Conservation (phyloP, 2,797 vertebrate species). For the Lerista edwardsae region DNA sequence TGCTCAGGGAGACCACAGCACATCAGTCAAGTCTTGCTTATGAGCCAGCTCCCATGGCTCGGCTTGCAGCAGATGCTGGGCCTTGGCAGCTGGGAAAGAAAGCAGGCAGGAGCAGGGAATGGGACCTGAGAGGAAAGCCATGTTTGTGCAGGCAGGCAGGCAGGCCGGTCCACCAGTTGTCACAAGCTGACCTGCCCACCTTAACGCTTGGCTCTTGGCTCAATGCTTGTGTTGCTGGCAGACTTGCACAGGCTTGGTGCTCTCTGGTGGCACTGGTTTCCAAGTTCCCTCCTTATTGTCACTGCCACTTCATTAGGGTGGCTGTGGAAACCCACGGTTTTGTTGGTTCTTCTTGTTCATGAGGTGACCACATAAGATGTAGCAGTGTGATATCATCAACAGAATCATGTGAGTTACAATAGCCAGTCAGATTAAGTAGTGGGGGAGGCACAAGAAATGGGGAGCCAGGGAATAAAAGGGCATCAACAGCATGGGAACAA, state of each 20-base stretch:
- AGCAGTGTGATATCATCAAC: not conserved
- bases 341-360: not conserved
- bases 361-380: not conserved
- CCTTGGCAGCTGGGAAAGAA: not conserved
- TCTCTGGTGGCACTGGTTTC: not conserved
- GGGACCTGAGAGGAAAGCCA: not conserved
- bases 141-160: not conserved
- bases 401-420: not conserved
- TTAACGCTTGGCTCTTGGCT: not conserved
- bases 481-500: slow-evolving; percentile 8
- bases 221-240: too few relatives aligned
- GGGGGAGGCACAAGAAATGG: not conserved
- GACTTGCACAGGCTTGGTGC: too few relatives aligned
- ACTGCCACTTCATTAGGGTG: not conserved
- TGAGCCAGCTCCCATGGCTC: not conserved
- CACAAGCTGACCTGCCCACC: not conserved
- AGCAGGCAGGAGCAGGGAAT: not conserved
- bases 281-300: not conserved
- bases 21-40: slow-evolving; percentile 6
- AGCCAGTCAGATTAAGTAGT: not conserved
- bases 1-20: not conserved
- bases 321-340: too few relatives aligned
- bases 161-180: too few relatives aligned
- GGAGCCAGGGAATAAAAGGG: not conserved
- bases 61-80: not conserved